These are phyloP conservation scores for Spinus olivaceus DNA, from an alignment of 2,797 vertebrate genomes.

Conservation along the genomic window DNA sequence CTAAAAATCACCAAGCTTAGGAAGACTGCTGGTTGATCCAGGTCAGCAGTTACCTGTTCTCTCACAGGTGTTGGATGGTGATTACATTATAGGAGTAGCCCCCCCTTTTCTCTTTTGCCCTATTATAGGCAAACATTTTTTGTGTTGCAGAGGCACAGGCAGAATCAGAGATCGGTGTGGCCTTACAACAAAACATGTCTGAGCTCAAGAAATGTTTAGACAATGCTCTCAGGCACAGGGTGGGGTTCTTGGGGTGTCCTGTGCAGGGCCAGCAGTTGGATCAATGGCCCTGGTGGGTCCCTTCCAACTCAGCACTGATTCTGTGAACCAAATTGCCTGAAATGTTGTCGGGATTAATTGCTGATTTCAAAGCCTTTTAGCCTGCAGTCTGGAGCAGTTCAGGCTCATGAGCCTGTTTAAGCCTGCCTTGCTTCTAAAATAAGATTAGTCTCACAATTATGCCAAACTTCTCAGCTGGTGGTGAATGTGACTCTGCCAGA, in stretches of 20 bases:
- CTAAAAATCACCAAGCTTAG: neutral
- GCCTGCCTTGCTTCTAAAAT: neutral
- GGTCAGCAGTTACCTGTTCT: neutral
- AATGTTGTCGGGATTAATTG: neutral
- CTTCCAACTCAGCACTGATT: neutral
- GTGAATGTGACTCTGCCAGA: neutral
- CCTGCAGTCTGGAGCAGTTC: neutral
- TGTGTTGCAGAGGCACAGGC: neutral
- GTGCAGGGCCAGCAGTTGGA: neutral
- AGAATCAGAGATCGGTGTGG: neutral
- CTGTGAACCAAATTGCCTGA: neutral
- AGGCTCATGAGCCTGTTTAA: neutral
- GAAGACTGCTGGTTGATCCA: neutral
- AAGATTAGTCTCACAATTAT: neutral
- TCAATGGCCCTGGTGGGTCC: neutral
- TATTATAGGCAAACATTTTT: accelerated
- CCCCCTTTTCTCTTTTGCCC: neutral
- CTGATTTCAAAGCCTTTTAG: neutral
- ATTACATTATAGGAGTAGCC: accelerated
- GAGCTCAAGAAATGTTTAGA: neutral
- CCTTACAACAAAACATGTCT: neutral
- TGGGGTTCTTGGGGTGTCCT: neutral
- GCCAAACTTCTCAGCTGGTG: neutral
- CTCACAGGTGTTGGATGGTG: neutral
- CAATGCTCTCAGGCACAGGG: neutral